phyloP scores from a whole-genome alignment of 64 coral and sea anemone genomes.

The Dendronephthya gigantea region DNA sequence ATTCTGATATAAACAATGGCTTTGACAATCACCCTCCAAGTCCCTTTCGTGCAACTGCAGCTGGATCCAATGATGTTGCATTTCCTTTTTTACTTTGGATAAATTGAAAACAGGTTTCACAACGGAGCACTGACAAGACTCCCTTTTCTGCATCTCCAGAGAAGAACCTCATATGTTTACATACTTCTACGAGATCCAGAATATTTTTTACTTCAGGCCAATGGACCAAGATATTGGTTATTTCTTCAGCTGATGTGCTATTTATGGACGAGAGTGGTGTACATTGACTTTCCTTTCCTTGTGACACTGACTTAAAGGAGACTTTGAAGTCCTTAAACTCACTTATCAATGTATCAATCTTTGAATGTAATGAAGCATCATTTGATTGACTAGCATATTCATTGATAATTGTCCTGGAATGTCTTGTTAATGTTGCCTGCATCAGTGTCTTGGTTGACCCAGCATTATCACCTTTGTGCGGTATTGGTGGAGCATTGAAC shows the following conservation, averaged over 20 bases:
- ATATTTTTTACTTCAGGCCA: conserved; percentile 16
- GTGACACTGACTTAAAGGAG: too few relatives aligned
- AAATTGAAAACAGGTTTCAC: neutral
- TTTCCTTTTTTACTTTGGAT: conserved; percentile 15
- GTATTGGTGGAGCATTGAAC: neutral
- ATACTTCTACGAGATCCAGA: neutral
- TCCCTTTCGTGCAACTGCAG: neutral
- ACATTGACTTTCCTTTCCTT: neutral
- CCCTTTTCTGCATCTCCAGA: conserved; percentile 1
- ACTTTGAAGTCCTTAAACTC: conserved; percentile 10
- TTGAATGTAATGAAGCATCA: neutral
- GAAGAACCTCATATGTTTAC: conserved; percentile 1
- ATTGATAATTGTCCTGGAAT: neutral
- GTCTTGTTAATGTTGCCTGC: neutral
- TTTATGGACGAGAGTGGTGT: neutral
- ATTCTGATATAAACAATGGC: too few relatives aligned
- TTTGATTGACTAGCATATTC: neutral
- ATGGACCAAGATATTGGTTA: neutral
- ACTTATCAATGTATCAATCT: neutral
- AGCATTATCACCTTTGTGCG: neutral
- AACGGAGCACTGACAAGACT: neutral
- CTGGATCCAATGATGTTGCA: neutral
- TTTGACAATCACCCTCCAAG: neutral
- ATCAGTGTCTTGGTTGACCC: neutral
- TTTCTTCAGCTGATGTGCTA: neutral